Evolutionary conservation across 2,113 vertebrate genomes (phyloP), one percentile per base, ranked within the genome.

Genomic region (Rhinolophus sinicus): DNA sequence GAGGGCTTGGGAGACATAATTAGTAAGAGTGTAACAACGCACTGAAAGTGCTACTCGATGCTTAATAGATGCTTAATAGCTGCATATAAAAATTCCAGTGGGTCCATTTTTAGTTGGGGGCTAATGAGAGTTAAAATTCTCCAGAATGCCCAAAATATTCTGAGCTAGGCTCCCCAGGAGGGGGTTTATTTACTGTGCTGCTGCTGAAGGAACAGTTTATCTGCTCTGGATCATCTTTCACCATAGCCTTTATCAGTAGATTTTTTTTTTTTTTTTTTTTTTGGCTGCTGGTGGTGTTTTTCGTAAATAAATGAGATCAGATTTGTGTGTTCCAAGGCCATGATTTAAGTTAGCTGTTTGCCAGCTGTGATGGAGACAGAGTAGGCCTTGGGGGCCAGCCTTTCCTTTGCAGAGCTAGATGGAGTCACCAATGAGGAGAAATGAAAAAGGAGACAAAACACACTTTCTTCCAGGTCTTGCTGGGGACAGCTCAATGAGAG

Each of bases 291-390:
- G 54, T 83, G 35, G 4, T 44, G 33, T 54, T 44, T 60, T 86
- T 90, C 83, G 87, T 47, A n/a, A 92, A 69, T 67, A 97, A 87
- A 92, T 1, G 50, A 97, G 47, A 82, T 75, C 44, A 38, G 84
- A 84, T 90, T 88, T 87, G 90, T 93, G 64, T 84, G 72, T 93
- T 96, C 73, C 91, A 94, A 91, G 85, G 44, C 81, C 6, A 30
- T 86, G 91, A 78, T 26, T 97, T 81, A 69, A 88, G 85, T 64
- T 9, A 44, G 33, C 62, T 38, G 38, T 54, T 72, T 78, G 92
- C 90, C 88, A 95, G 85, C 91, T 85, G 70, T 30, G 89, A 56
- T 75, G 33, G 65, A 70, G 95, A 58, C 28, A 35, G 38, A 72
- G 62, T 7, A 0, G 56, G 58, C 81, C 58, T 56, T 73, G 6